Evolutionary conservation across 2,888 invertebrate species (phyloP).

Genomic region (Agrotis ipsilon): DNA sequence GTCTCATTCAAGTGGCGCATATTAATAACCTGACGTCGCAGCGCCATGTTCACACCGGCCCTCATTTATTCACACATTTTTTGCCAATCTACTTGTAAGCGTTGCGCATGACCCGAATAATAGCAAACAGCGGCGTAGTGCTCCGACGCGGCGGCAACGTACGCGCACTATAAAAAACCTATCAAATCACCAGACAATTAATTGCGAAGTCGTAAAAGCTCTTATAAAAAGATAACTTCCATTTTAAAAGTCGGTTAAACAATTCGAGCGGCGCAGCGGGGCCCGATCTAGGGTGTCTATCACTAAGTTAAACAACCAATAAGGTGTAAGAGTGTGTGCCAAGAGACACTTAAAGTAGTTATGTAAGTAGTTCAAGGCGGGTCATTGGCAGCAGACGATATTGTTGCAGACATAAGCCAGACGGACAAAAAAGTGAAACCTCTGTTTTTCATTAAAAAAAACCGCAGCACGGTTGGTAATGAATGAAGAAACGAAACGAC

Average conservation of each 20-base stretch:
- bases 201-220: constrained; percentile 59
- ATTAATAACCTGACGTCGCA: constrained; percentile 53
- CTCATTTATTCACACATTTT: constrained; percentile 58
- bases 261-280: constrained; percentile 58
- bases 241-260: constrained; percentile 60
- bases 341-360: constrained; percentile 73
- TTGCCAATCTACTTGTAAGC: constrained; percentile 49
- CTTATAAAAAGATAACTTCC: constrained; percentile 58
- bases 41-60: constrained; percentile 37
- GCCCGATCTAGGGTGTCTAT: constrained; percentile 69
- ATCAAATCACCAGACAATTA: constrained; percentile 60
- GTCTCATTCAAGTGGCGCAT: constrained; percentile 51
- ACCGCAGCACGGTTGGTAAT: constrained; percentile 60
- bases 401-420: constrained; percentile 86
- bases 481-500: constrained; percentile 64
- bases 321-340: constrained; percentile 69
- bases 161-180: constrained; percentile 50
- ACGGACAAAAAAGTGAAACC: constrained; percentile 90
- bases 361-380: constrained; percentile 89
- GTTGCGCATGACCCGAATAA: constrained; percentile 59
- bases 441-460: constrained; percentile 79
- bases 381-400: constrained; percentile 84
- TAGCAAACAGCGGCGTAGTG: constrained; percentile 36
- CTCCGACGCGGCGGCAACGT: constrained; percentile 28
- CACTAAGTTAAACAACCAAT: constrained; percentile 67